phyloP scores from a whole-genome alignment of 2,888 invertebrate genomes.

The Poecilobothrus nobilitatus region DNA sequence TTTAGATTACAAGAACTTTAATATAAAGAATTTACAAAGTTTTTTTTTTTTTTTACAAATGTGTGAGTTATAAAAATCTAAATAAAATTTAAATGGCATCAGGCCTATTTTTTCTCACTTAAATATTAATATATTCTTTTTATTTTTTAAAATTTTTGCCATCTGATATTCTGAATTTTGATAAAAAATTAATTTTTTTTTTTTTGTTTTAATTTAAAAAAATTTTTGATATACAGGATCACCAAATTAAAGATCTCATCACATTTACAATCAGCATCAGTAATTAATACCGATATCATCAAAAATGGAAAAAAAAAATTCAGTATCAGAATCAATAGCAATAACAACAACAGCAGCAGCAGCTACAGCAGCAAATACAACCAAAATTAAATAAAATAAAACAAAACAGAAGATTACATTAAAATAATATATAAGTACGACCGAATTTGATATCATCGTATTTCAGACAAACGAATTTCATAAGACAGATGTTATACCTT shows the following conservation, averaged over 20 bases:
- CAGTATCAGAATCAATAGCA: neutral
- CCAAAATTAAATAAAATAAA: too few species aligned
- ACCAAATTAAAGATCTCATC: neutral
- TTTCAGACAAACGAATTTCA: neutral
- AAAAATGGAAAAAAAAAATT: too few species aligned
- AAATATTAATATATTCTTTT: too few species aligned
- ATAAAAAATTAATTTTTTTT: neutral
- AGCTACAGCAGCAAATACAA: too few species aligned
- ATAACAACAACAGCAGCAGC: neutral
- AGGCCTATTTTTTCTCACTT: neutral
- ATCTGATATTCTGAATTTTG: too few species aligned
- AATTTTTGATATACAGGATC: too few species aligned
- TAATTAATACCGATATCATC: neutral
- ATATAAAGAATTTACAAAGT: too few species aligned
- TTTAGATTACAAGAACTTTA: too few species aligned
- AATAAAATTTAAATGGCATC: neutral
- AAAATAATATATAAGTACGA: neutral
- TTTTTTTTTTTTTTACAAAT: too few species aligned
- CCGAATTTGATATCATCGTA: neutral
- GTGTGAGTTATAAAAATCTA: neutral
- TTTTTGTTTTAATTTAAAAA: neutral
- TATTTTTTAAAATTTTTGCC: too few species aligned
- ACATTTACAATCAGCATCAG: neutral
- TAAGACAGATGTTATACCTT: slow-evolving; percentile 3
- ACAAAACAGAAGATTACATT: neutral